Conservation (phyloP, 1,140 invertebrate species). For the Plodia interpunctella region DNA sequence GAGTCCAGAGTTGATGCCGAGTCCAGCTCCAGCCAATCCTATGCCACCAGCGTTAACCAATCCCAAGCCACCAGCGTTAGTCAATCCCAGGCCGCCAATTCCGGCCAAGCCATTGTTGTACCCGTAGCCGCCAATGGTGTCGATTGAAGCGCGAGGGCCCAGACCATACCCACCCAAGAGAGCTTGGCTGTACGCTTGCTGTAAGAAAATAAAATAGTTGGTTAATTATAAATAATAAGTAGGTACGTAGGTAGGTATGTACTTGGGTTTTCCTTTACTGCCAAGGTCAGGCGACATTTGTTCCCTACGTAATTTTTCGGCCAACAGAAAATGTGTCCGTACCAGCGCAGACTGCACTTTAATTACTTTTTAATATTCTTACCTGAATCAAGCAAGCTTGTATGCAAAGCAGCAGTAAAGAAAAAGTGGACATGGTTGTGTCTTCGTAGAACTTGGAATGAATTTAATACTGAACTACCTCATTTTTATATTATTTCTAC, state of each 20-base stretch:
- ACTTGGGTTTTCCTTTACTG: no score
- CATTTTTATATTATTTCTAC: not conserved
- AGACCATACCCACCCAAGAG: not conserved
- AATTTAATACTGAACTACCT: not conserved
- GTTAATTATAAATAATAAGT: no score
- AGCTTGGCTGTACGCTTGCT: not conserved
- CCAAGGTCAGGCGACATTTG: no score
- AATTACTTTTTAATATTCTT: not conserved
- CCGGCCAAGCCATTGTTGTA: not conserved
- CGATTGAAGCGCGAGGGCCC: not conserved
- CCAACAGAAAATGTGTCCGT: no score
- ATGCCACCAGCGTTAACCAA: slow-evolving; percentile 4
- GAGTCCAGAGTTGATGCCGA: not conserved
- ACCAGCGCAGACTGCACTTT: no score
- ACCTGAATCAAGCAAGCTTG: slow-evolving; percentile 25
- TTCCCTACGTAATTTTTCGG: no score
- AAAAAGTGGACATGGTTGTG: slow-evolving; percentile 20
- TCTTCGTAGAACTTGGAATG: slow-evolving; percentile 3
- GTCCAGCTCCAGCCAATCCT: slow-evolving; percentile 16
- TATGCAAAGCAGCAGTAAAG: slow-evolving; percentile 22
- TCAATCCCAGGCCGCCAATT: not conserved
- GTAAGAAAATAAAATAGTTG: not conserved
- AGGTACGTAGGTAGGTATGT: no score
- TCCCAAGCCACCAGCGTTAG: not conserved
- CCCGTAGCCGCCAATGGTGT: not conserved